Evolutionary conservation across 1,140 invertebrate species (phyloP), one percentile per base, ranked within the genome.

Genomic region (Tenebrio molitor): DNA sequence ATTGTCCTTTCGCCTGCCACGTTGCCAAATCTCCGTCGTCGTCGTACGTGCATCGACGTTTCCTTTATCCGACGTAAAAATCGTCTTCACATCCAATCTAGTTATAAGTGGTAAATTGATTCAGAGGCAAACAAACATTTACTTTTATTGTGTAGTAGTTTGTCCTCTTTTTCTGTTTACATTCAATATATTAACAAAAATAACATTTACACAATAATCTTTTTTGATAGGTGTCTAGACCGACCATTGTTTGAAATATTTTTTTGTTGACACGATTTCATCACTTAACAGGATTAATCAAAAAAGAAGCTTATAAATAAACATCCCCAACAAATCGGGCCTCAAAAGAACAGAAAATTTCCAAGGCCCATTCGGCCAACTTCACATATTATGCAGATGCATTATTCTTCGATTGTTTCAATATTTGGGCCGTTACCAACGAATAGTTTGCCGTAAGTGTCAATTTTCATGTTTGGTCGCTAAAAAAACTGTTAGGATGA

Each of bases 181-280:
- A 66, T 44, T 42, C 34, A 66, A 29, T 66, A 29, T 66, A 66
- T 66, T 66, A 66, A 66, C 64, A 66, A 44, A 66, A 41, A 66
- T 66, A 66, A 66, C 42, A 66, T 66, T 66, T 41, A 58, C 50
- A 58, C 50, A 58, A 58, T 58, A 29, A 58, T 58, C 50, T 58
- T 58, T 46, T 58, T 58, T 29, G 50, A 58, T 58, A 58, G 50
- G 21, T 58, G 50, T 58, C 50, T 58, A 29, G 50, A 58, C 21
- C 50, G 21, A 7, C 21, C 23, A 58, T 58, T 29, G 50, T 58
- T 58, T 29, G 50, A 58, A 58, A 58, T 12, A 58, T 29, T 58
- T 29, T n/a, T 58, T 58, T 58, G 50, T 58, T 58, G 50, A 29
- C 50, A 29, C 21, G 23, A 25, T 58, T 58, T 58, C 50, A 16